Percentiles rank a stretch among this genome's conserved stretches.
These are phyloP conservation scores for Thryonomys swinderianus DNA, from an alignment of 2,113 vertebrate genomes.

Conservation along the genomic window DNA sequence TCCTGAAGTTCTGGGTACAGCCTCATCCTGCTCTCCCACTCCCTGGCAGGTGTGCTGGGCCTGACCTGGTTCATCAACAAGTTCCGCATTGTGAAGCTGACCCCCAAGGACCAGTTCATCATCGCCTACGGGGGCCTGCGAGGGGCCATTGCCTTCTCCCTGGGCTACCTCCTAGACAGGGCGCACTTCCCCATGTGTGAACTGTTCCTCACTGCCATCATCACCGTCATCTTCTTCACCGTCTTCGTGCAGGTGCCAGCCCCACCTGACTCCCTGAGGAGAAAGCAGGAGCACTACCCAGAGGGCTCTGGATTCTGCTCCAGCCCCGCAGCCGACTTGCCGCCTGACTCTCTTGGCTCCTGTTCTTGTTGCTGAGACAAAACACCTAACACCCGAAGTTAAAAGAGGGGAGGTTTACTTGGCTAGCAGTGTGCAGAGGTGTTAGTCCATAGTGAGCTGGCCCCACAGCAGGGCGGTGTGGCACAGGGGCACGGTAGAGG, in stretches of 20 bases:
- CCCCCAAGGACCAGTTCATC: slow-evolving; percentile 99
- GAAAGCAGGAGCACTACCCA: not conserved
- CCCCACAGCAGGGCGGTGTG: not conserved
- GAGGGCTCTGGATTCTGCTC: not conserved
- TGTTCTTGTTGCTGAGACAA: not conserved
- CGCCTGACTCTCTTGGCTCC: not conserved
- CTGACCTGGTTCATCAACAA: slow-evolving; percentile 98
- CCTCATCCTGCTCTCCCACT: not conserved
- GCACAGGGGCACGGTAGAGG: not conserved
- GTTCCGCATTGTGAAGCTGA: slow-evolving; percentile 98
- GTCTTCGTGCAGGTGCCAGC: slow-evolving; percentile 96
- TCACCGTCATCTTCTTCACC: slow-evolving; percentile 99
- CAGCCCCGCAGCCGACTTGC: not conserved
- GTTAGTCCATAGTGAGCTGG: not conserved
- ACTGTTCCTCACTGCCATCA: slow-evolving; percentile 98
- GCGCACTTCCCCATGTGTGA: slow-evolving; percentile 89
- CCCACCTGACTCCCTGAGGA: not conserved
- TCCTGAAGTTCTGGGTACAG: not conserved
- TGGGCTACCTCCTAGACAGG: slow-evolving; percentile 92
- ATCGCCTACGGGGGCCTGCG: slow-evolving; percentile 97
- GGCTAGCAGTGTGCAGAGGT: not conserved
- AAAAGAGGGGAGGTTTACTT: not conserved
- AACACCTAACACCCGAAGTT: not conserved
- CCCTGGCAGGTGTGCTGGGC: slow-evolving; percentile 92
- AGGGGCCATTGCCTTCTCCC: slow-evolving; percentile 98